Evolutionary conservation across 1,140 invertebrate genomes (phyloP), one percentile per base, ranked within the genome.

Genomic region (Marisa cornuarietis): DNA sequence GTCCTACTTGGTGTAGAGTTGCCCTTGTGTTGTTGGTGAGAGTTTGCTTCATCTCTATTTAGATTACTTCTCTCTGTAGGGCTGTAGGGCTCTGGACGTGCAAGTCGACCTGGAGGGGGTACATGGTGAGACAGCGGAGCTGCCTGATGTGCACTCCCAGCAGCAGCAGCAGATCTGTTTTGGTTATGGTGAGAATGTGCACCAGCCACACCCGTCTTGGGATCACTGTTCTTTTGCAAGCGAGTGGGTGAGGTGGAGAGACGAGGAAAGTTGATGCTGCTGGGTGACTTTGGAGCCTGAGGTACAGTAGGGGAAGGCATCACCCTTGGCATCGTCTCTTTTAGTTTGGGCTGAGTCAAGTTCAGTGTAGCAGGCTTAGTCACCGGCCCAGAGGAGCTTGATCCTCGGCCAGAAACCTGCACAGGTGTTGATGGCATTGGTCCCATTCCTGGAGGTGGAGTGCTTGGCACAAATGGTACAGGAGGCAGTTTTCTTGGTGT

Each of bases 61-160:
- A 88, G 83, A 86, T 87, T 88, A 77, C 88, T 89, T 71, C 87
- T 84, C 82, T 89, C 88, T 77, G 88, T 89, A 22, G 88, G 88
- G 82, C 88, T 89, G 78, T 86, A 88, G 5, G 88, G 88, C 79
- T 89, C 88, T 22, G 88, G 87, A 63, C 86, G 83, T 52, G 86
- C 86, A 65, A 88, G 78, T 81, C 87, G 83, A 18, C 88, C 88
- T 66, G 87, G 86, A 22, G 86, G 85, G 66, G 87, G 86, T 66
- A 82, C 79, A 81, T 86, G 85, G 71, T 84, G 84, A 13, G 79
- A 74, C 63, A 63, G 71, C 24, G 69, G 79, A 68, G 66, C 79
- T 73, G 80, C 80, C 76, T 77, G 76, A 74, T 76, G 78, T 31
- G 75, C 77, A n/a, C 26, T 78, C n/a, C 77, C 81, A 13, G 26